Evolutionary conservation across 2,888 invertebrate genomes (phyloP).

Genomic region (Schrankia costaestrigalis): DNA sequence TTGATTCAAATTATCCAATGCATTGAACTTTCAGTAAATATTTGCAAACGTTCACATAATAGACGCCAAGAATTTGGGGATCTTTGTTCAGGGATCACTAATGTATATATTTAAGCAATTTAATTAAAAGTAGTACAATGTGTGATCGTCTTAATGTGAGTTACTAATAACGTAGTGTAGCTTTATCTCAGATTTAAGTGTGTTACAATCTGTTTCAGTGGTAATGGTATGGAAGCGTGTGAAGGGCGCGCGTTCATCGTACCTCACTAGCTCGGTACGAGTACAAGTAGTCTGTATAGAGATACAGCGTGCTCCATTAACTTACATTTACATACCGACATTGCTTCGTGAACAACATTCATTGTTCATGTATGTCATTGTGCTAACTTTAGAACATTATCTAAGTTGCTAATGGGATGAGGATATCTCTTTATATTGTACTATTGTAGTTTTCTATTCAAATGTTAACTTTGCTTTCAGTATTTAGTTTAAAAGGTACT

Average conservation of each 20-base stretch:
- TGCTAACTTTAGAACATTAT: too few species aligned
- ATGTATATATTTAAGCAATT: too few species aligned
- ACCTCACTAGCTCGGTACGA: too few species aligned
- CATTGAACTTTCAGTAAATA: background rate
- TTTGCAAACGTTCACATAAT: background rate
- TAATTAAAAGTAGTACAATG: background rate
- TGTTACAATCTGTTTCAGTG: background rate
- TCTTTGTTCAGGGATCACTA: too few species aligned
- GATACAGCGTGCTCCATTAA: background rate
- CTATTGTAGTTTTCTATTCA: too few species aligned
- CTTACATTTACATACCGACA: background rate
- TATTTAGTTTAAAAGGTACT: too few species aligned
- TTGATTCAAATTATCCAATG: background rate
- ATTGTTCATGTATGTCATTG: too few species aligned
- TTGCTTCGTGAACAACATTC: background rate
- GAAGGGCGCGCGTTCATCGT: constrained; percentile 3
- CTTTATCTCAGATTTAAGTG: constrained; percentile 4
- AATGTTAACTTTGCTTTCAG: too few species aligned
- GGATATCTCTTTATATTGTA: too few species aligned
- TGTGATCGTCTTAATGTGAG: background rate
- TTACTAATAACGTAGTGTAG: background rate
- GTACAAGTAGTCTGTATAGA: too few species aligned
- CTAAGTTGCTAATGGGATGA: too few species aligned
- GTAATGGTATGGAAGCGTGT: constrained; percentile 4
- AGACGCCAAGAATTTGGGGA: too few species aligned